Base-by-base conservation (phyloP, 2,888 invertebrate species). In the Serrognathus titanus region DNA sequence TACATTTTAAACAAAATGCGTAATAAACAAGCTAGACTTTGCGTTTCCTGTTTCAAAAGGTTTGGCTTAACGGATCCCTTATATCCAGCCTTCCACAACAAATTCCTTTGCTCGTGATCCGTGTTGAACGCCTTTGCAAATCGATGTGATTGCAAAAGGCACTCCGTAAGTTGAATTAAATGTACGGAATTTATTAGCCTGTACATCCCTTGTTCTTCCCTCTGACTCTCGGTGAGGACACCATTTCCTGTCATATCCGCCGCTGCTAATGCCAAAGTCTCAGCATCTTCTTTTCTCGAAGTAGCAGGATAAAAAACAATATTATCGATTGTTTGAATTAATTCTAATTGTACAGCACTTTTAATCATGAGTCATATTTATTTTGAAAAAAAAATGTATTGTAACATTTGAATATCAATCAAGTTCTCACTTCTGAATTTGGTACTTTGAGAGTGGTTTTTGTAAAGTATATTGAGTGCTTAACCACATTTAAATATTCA, bases 241-340 rank as follows among this genome's bases (percentile, higher is more conserved):
- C 73, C 72, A 49, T 69, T 73, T 2, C 87, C 87, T 0, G 86
- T 83, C 77, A 90, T 80, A 70, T 91, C 91, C 0, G 92, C 94
- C 46, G 95, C 93, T 1, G 96, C 97, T 31, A 94, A 81, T 0
- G 96, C 96, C 59, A 97, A 80, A 48, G 96, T 96, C 75, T 97
- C 96, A 11, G 93, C 94, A 77, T 97, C 97, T 78, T 97, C 97
- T 76, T 96, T 97, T 53, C 92, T 84, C 16, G 96, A 96, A 0
- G 97, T 97, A 0, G 97, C 94, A n/a, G 97, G 97, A 76, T 94
- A 98, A 79, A 99, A 98, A 2, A 99, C 91, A 48, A 99, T 93
- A 75, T 97, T 96, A 76, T 98, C 98, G 61, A 99, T 94, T 0
- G 98, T 97, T 75, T 97, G 97, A 61, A 99, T 98, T 56, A 99